Percentiles rank a stretch among this genome's conserved stretches.
Evolutionary conservation across 2,888 invertebrate genomes (phyloP).

Genomic region (Cephonodes hylas): DNA sequence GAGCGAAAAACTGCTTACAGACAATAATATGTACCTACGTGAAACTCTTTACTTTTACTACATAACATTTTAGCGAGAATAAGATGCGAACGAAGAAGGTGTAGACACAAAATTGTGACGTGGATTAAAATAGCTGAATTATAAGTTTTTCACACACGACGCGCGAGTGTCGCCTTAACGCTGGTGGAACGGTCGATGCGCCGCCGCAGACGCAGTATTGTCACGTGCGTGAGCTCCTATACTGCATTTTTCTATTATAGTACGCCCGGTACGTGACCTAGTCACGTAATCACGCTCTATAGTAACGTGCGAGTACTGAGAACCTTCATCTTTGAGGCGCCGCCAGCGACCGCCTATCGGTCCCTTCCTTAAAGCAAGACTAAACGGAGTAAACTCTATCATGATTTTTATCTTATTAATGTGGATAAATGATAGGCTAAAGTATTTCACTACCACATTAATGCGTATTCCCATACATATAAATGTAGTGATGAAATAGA

Average conservation of each 20-base stretch:
- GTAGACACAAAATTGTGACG: not conserved
- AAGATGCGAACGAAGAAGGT: not conserved
- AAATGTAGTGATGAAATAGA: too few species aligned
- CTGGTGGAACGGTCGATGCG: not conserved
- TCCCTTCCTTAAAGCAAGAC: not conserved
- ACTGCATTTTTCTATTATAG: constrained; percentile 48
- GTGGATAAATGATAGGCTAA: too few species aligned
- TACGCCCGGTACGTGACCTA: constrained; percentile 62
- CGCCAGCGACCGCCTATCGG: not conserved
- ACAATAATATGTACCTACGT: too few species aligned
- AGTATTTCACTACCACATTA: too few species aligned
- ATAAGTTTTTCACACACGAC: constrained; percentile 17
- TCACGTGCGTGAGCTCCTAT: constrained; percentile 50
- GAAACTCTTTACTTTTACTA: not conserved
- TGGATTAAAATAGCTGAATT: not conserved
- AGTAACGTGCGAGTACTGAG: constrained; percentile 20
- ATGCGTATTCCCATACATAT: too few species aligned
- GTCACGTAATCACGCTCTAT: constrained; percentile 56
- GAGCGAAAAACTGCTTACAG: too few species aligned
- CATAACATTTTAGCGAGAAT: not conserved
- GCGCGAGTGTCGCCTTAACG: constrained; percentile 21
- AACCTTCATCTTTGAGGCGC: constrained; percentile 21
- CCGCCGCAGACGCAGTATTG: constrained; percentile 13
- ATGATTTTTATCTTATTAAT: too few species aligned
- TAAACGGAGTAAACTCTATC: not conserved